A percentile compares a stretch with the other conserved stretches of the same genome.
phyloP scores from a whole-genome alignment of 1,140 invertebrate species.

The Drosophila chauvacae region DNA sequence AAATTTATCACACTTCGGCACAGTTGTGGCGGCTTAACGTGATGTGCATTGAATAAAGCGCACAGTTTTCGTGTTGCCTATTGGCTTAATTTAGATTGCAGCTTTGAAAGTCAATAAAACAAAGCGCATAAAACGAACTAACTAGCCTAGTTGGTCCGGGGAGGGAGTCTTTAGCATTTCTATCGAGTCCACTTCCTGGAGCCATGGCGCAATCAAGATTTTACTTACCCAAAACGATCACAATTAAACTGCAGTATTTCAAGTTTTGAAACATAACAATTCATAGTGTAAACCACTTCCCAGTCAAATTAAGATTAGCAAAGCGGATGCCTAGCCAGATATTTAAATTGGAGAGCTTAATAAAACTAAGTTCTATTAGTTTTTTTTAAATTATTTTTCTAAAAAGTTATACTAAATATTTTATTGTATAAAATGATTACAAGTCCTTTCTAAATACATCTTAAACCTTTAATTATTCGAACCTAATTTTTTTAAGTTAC shows the following conservation, averaged over 20 bases:
- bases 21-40: slow-evolving; percentile 41
- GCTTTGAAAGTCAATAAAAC: slow-evolving; percentile 13
- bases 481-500: too few species aligned
- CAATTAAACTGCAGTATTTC: slow-evolving; percentile 15
- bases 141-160: not conserved
- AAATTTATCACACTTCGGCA: slow-evolving; percentile 51
- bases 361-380: not conserved
- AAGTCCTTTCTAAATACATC: too few species aligned
- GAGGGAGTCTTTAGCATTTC: slow-evolving; percentile 5
- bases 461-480: too few species aligned
- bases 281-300: slow-evolving; percentile 5
- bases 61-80: slow-evolving; percentile 7
- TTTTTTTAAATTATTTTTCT: not conserved
- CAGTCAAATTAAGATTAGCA: not conserved
- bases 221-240: slow-evolving; percentile 21
- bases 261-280: slow-evolving; percentile 14
- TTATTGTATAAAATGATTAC: too few species aligned
- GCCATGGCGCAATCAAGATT: slow-evolving; percentile 14
- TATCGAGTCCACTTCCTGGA: slow-evolving; percentile 14
- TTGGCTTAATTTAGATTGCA: slow-evolving; percentile 8
- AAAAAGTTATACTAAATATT: too few species aligned
- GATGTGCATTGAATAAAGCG: slow-evolving; percentile 35
- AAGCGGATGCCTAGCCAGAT: not conserved
- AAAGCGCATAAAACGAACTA: slow-evolving; percentile 21
- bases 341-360: not conserved